phyloP scores from a whole-genome alignment of 2,797 vertebrate species.

The Micrastur ruficollis region DNA sequence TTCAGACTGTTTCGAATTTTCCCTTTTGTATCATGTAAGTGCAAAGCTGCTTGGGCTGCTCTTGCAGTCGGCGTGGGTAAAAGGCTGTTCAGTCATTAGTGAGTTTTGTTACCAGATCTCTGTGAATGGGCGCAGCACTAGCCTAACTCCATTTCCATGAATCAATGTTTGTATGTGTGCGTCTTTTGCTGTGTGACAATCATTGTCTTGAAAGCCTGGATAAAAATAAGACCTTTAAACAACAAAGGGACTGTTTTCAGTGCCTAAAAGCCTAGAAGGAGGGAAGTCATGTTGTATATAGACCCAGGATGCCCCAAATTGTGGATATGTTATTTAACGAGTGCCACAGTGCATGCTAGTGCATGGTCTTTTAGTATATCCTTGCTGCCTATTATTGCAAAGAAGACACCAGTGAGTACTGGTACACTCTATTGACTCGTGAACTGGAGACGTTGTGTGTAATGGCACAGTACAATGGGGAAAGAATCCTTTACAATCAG shows the following conservation, averaged over 20 bases:
- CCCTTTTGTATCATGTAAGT: constrained; percentile 51
- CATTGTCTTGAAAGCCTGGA: not conserved
- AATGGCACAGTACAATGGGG: not conserved
- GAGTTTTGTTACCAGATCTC: constrained; percentile 27
- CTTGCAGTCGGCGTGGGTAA: not conserved
- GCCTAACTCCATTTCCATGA: constrained; percentile 42
- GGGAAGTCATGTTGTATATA: not conserved
- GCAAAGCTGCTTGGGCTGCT: constrained; percentile 44
- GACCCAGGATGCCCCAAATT: not conserved
- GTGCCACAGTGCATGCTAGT: not conserved
- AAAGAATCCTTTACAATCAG: not conserved
- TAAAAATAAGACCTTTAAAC: not conserved
- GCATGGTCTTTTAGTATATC: not conserved
- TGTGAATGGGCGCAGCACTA: not conserved
- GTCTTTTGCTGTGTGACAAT: constrained; percentile 34
- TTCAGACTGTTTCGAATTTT: not conserved
- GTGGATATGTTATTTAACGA: not conserved
- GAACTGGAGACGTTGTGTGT: not conserved
- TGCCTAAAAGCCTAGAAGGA: not conserved
- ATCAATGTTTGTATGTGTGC: not conserved
- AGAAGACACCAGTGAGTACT: not conserved
- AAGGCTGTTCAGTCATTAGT: not conserved
- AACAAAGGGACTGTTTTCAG: not conserved
- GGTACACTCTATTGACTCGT: not conserved
- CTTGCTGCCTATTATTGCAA: not conserved